phyloP scores from a whole-genome alignment of 2,797 vertebrate species.

The Ceryle rudis region DNA sequence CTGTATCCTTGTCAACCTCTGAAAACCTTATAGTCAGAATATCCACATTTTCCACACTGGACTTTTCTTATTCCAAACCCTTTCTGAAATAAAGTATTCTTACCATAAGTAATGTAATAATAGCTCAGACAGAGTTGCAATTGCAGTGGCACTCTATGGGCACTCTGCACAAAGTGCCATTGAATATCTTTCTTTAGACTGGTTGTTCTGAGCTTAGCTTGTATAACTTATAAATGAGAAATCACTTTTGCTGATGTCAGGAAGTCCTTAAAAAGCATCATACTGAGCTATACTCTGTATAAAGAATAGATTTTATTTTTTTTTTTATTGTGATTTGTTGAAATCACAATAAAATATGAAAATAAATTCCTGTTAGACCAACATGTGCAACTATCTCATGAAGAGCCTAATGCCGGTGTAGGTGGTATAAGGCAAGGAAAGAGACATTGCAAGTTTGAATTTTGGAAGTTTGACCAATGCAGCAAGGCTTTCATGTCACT shows the following conservation, averaged over 20 bases:
- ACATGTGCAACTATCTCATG: not conserved
- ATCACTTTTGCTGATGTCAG: not conserved
- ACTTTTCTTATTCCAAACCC: not conserved
- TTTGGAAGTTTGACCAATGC: not conserved
- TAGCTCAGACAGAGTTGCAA: not conserved
- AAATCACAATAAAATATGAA: not conserved
- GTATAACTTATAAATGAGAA: not conserved
- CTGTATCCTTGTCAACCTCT: not conserved
- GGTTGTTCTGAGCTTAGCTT: not conserved
- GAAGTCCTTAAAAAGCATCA: not conserved
- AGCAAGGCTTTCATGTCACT: not conserved
- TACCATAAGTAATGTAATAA: not conserved
- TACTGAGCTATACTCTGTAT: not conserved
- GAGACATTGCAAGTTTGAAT: constrained; percentile 25
- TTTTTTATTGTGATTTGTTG: not conserved
- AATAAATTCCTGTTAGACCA: constrained; percentile 16
- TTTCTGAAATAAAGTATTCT: not conserved
- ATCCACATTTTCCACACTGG: not conserved
- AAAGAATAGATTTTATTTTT: not conserved
- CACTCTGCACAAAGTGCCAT: not conserved
- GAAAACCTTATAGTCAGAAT: not conserved
- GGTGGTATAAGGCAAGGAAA: constrained; percentile 17
- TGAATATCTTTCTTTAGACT: not conserved
- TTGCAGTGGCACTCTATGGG: not conserved
- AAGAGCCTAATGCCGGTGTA: not conserved